A percentile compares a stretch with the other conserved stretches of the same genome.
Evolutionary conservation across 2,888 invertebrate genomes (phyloP).

Genomic region (Drosophila sordidapex): DNA sequence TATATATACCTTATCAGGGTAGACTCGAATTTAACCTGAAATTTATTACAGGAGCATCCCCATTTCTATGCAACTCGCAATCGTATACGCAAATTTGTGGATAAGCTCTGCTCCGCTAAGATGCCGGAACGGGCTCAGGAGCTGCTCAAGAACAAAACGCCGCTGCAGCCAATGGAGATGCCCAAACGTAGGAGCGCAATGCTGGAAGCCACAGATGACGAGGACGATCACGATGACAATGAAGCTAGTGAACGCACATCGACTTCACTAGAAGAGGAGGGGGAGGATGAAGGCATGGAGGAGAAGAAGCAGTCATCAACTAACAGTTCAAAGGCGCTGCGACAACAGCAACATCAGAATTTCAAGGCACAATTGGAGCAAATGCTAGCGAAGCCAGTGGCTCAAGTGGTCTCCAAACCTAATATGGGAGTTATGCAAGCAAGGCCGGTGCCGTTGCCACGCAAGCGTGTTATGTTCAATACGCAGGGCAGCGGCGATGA

Average conservation of each 20-base stretch:
- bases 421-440: conserved; percentile 19
- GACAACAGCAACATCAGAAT: conserved; percentile 18
- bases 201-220: conserved; percentile 10
- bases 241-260: conserved; percentile 23
- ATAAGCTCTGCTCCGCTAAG: conserved; percentile 75
- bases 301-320: conserved; percentile 1
- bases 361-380: conserved; percentile 79
- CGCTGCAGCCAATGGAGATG: conserved; percentile 56
- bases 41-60: conserved; percentile 64
- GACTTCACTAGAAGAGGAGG: conserved; percentile 21
- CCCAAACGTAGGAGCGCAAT: conserved; percentile 22
- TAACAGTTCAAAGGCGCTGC: conserved; percentile 37
- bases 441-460: conserved; percentile 81
- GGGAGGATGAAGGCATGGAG: neutral
- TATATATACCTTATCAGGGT: no score
- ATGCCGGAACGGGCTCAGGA: conserved; percentile 66
- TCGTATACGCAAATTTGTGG: conserved; percentile 78
- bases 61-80: conserved; percentile 79
- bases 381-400: conserved; percentile 69
- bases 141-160: conserved; percentile 64
- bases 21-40: neutral
- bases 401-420: conserved; percentile 47
- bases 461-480: conserved; percentile 83
- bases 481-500: conserved; percentile 44
- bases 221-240: conserved; percentile 34